Evolutionary conservation across 2,113 vertebrate species (phyloP).

Genomic region (Taurulus bubalis): DNA sequence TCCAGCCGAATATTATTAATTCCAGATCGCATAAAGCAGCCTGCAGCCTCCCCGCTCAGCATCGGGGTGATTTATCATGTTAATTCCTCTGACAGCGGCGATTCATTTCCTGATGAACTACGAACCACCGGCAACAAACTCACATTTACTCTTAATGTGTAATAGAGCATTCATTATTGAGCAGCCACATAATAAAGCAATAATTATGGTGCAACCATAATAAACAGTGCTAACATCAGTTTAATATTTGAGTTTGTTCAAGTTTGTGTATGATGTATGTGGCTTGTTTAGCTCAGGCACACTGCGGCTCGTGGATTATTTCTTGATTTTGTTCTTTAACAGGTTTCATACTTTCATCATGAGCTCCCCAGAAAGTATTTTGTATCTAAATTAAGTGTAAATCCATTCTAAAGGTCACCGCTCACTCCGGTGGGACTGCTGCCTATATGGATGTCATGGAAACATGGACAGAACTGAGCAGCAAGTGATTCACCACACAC

Average conservation of each 20-base stretch:
- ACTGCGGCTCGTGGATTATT: neutral
- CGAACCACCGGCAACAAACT: conserved; percentile 15
- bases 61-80: conserved; percentile 32
- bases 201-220: neutral
- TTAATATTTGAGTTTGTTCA: conserved; percentile 13
- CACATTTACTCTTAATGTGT: conserved; percentile 2
- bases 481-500: conserved; percentile 41
- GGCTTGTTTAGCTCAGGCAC: neutral
- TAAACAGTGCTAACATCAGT: neutral
- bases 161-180: conserved; percentile 38
- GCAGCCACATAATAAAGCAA: conserved; percentile 10
- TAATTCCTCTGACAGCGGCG: conserved; percentile 13
- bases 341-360: neutral
- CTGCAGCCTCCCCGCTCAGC: conserved; percentile 38
- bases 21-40: conserved; percentile 37
- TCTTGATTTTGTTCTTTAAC: neutral
- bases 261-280: conserved; percentile 1
- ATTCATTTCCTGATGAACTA: conserved; percentile 29
- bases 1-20: conserved; percentile 27
- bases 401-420: conserved; percentile 43
- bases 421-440: conserved; percentile 5
- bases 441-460: conserved; percentile 33
- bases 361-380: neutral
- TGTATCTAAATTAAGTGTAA: neutral
- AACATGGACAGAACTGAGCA: conserved; percentile 26